A percentile compares a stretch with the other conserved stretches of the same genome.
phyloP scores from a whole-genome alignment of 2,888 invertebrate genomes.

The Drosophila neonasuta region DNA sequence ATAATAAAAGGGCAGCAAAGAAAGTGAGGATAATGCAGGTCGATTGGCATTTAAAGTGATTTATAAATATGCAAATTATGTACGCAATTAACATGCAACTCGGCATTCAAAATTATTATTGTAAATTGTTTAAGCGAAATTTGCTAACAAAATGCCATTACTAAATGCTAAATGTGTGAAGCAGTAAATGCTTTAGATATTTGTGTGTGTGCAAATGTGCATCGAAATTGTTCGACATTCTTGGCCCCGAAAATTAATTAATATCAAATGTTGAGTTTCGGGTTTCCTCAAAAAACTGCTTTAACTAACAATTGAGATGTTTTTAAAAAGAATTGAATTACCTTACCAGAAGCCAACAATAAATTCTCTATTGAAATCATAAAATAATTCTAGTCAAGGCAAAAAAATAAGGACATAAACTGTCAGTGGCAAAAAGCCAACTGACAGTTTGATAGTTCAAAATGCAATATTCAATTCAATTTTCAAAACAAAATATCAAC shows the following conservation, averaged over 20 bases:
- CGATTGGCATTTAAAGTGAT: slow-evolving; percentile 59
- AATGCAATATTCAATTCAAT: slow-evolving; percentile 20
- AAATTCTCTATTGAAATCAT: too few species aligned
- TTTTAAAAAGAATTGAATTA: neutral
- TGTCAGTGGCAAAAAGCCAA: neutral
- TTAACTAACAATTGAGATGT: too few species aligned
- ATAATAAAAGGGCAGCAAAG: slow-evolving; percentile 9
- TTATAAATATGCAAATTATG: slow-evolving; percentile 60
- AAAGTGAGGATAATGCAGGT: slow-evolving; percentile 8
- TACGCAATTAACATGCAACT: slow-evolving; percentile 30
- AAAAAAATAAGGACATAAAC: neutral
- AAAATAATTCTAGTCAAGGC: neutral
- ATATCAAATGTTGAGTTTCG: neutral
- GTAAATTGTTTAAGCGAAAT: slow-evolving; percentile 27
- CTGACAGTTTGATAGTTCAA: neutral
- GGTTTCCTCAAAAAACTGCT: neutral
- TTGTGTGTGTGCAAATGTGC: slow-evolving; percentile 1
- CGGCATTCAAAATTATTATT: slow-evolving; percentile 30
- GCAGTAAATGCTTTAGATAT: slow-evolving; percentile 21
- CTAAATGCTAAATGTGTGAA: slow-evolving; percentile 11
- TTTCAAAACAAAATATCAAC: slow-evolving; percentile 8
- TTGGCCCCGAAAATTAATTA: neutral
- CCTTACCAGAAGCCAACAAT: neutral
- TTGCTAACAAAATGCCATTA: slow-evolving; percentile 26
- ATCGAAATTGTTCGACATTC: too few species aligned